These are phyloP conservation scores for Limanda limanda DNA, from an alignment of 2,113 vertebrate species.

Conservation along the genomic window DNA sequence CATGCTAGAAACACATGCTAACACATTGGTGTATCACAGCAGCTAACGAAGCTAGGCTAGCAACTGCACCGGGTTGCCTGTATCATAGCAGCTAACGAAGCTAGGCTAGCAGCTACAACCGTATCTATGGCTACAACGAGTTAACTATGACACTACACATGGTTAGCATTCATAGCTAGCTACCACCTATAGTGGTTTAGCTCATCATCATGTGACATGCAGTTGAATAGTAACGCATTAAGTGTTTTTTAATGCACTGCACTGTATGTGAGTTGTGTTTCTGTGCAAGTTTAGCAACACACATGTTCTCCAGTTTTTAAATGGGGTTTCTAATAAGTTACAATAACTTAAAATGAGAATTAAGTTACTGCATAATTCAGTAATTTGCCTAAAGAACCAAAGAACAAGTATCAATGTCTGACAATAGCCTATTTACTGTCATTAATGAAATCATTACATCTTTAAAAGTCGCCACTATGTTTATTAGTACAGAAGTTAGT, in stretches of 20 bases:
- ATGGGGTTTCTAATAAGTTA: too few species aligned
- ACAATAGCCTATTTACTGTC: too few species aligned
- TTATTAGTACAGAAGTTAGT: too few species aligned
- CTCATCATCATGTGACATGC: background rate
- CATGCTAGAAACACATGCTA: background rate
- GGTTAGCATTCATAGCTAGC: too few species aligned
- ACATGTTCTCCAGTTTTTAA: background rate
- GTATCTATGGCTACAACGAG: too few species aligned
- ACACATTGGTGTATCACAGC: background rate
- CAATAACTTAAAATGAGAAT: background rate
- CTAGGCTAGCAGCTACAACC: background rate
- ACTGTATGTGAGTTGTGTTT: background rate
- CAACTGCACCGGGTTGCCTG: background rate
- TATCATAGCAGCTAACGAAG: too few species aligned
- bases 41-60: conserved; percentile 10
- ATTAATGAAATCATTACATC: too few species aligned
- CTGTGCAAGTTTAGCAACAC: background rate
- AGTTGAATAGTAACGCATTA: background rate
- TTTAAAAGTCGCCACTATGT: too few species aligned
- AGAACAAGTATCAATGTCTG: too few species aligned
- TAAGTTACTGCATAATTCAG: too few species aligned
- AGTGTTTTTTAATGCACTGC: background rate
- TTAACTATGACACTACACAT: too few species aligned
- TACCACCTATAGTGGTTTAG: background rate
- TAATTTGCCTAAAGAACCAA: too few species aligned